A percentile compares a stretch with the other conserved stretches of the same genome.
phyloP scores from a whole-genome alignment of 2,113 vertebrate species.

The Pluvianellus socialis region DNA sequence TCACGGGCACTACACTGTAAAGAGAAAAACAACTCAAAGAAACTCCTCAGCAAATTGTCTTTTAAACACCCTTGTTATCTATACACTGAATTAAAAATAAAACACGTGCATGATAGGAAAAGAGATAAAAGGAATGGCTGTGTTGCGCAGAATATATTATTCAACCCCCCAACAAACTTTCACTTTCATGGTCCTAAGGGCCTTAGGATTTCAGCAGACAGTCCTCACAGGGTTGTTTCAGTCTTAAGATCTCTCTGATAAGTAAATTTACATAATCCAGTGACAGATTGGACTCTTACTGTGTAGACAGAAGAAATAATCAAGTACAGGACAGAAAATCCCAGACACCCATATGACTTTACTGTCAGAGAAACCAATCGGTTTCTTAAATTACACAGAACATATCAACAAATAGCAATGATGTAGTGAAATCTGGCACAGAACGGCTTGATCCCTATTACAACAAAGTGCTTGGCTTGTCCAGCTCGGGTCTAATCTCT shows the following conservation, averaged over 20 bases:
- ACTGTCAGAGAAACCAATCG: neutral
- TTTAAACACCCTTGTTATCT: neutral
- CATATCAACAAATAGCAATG: neutral
- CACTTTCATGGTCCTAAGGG: neutral
- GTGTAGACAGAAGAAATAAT: conserved; percentile 26
- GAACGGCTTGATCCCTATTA: neutral
- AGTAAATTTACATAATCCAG: neutral
- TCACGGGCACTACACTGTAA: neutral
- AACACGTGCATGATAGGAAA: neutral
- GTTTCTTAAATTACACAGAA: neutral
- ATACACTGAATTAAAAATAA: neutral
- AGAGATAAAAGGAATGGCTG: neutral
- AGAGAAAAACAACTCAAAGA: neutral
- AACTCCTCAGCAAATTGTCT: neutral
- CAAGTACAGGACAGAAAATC: conserved; percentile 33
- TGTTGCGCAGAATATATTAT: neutral
- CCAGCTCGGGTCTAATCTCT: neutral
- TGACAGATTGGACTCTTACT: conserved; percentile 2
- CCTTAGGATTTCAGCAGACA: neutral
- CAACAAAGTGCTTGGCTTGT: neutral
- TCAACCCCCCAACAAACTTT: neutral
- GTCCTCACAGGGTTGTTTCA: neutral
- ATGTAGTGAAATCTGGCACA: neutral
- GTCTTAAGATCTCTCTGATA: neutral
- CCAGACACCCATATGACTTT: neutral